Base-by-base conservation (phyloP, 2,888 invertebrate genomes). In the Aphidoletes aphidimyza region DNA sequence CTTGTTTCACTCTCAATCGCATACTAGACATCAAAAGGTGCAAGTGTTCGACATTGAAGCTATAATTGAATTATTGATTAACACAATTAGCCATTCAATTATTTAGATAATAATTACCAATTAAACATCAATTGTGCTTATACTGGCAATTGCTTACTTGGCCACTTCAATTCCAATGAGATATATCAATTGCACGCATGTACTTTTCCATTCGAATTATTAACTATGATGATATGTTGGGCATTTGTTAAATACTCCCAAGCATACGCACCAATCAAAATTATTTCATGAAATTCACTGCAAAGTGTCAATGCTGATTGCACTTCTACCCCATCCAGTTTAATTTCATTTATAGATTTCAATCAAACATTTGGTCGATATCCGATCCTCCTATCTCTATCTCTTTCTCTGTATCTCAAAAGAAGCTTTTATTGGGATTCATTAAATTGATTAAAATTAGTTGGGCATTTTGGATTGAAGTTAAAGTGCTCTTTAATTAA, bases 31-130 rank as follows among this genome's bases (percentile, higher is more conserved):
- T 37, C 78, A 37, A 11, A 81, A n/a, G 1, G 2, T 81, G 36
- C n/a, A 19, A 81, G 9, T 37, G n/a, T 37, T 37, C 37, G 37
- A 81, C 81, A 37, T 37, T 0, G 81, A 81, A 81, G 37, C 37
- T 22, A 37, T 81, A 69, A 69, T 69, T 69, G 14, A 69, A 30
- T 30, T 69, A 81, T 81, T 81, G 37, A 81, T 81, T 81, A 81
- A 37, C 37, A 81, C 36, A 81, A 81, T 81, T 81, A 81, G 81
- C 37, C 81, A 37, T 81, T 81, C 37, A 81, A 81, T 81, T 81
- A 81, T 81, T 81, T 37, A 81, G 81, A 81, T 37, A 81, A 37
- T 81, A n/a, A 81, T 81, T 37, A 81, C n/a, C 37, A 6, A 81
- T 37, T 81, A n/a, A 81, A 81, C 81, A 37, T 36, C 9, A 81